Base-by-base conservation (phyloP, 1,140 invertebrate genomes). In the Diploscapter pachys region DNA sequence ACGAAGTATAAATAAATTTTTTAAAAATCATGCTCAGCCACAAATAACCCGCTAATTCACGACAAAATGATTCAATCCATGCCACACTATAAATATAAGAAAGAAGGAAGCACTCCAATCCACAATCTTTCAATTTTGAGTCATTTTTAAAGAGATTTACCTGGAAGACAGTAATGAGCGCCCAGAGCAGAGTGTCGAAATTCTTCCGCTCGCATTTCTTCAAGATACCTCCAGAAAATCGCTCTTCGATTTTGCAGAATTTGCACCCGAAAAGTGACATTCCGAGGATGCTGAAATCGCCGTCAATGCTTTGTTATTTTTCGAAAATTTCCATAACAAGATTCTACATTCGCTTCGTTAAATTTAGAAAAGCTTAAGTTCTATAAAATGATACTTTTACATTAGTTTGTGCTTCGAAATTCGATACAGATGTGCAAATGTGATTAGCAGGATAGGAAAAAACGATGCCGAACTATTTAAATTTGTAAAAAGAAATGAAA, bases 181-280 rank as follows among this genome's bases (percentile, higher is more conserved):
- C 94, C 96, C 96, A 99, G 87, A 99, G 92, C 86, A 99, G 92
- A 85, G 94, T 92, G 91, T 99, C 96, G 92, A 99, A 99, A 91
- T 99, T 99, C 92, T 98, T 98, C 89, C 96, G 85, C 82, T 89
- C 89, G 86, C 90, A 90, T 74, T 73, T 71, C 76, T 78, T 83
- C 75, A 67, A 80, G 69, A 62, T 51, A 54, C 61, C 55, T 82
- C 89, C 91, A 83, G 89, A 89, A 80, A 87, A 86, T 86, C 90
- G 90, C 88, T 91, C 88, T 83, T 88, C 88, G 81, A 88, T 87
- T 86, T 89, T 91, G 88, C 92, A 97, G 92, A 98, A 99, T 92
- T 96, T 97, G 91, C 96, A 98, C 90, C 96, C 96, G 91, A 99
- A 99, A 89, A 99, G 91, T 91, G 96, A 96, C 96, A 99, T 99